Percentiles rank a stretch among this genome's conserved stretches.
These are phyloP conservation scores for Bradypus variegatus DNA, from an alignment of 2,797 vertebrate species.

Conservation along the genomic window DNA sequence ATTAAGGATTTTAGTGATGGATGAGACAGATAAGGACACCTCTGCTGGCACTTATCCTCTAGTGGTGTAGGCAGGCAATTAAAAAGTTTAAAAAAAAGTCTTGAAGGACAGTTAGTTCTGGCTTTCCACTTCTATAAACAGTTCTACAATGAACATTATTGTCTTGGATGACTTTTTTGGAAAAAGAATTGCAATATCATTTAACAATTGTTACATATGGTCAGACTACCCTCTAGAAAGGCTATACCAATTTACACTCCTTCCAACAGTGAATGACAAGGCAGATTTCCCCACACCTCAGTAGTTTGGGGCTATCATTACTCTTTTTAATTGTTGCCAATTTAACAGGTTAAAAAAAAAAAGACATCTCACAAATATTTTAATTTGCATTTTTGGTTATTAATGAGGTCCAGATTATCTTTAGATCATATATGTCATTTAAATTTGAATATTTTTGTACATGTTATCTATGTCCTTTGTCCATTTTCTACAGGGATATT, in stretches of 20 bases:
- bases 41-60: background rate
- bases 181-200: slow-evolving; percentile 4
- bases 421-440: background rate
- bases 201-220: slow-evolving; percentile 15
- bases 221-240: slow-evolving; percentile 10
- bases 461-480: background rate
- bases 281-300: background rate
- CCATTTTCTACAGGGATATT: background rate
- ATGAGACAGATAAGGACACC: background rate
- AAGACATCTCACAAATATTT: background rate
- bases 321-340: background rate
- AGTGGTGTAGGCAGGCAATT: background rate
- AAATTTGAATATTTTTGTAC: background rate
- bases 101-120: background rate
- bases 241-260: background rate
- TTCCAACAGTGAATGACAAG: background rate
- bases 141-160: background rate
- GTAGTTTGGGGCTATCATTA: background rate
- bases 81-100: background rate
- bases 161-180: background rate
- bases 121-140: slow-evolving; percentile 2
- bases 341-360: background rate
- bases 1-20: background rate
- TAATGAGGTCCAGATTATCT: background rate
- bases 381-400: slow-evolving; percentile 33